Conservation (phyloP, 2,113 vertebrate species). For the Siphamia tubifer region DNA sequence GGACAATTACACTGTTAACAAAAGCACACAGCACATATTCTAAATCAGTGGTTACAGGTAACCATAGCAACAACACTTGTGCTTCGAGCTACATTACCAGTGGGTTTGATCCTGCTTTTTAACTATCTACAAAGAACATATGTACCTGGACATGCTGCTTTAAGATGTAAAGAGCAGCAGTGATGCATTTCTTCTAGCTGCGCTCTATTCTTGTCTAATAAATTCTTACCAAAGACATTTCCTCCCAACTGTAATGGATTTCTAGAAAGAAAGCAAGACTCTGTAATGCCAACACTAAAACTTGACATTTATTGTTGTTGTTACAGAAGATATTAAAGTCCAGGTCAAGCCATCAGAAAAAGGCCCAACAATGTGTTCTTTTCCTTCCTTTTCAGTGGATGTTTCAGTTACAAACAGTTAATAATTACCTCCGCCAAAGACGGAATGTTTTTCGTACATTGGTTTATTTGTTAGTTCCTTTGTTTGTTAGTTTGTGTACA, state of each 20-base stretch:
- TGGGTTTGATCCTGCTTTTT: conserved; percentile 4
- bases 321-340: not conserved
- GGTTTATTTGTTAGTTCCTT: too few species aligned
- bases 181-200: not conserved
- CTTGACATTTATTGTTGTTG: not conserved
- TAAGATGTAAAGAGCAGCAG: not conserved
- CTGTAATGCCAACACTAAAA: not conserved
- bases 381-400: too few species aligned
- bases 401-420: too few species aligned
- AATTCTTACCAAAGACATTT: not conserved
- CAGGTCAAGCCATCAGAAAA: not conserved
- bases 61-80: conserved; percentile 26
- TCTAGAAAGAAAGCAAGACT: not conserved
- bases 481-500: too few species aligned
- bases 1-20: not conserved
- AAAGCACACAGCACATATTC: not conserved
- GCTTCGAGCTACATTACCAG: not conserved
- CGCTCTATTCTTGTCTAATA: not conserved
- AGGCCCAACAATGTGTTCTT: not conserved
- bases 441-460: too few species aligned
- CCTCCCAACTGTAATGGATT: not conserved
- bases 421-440: too few species aligned
- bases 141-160: not conserved
- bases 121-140: not conserved
- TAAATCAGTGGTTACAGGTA: not conserved